A percentile compares a stretch with the other conserved stretches of the same genome.
phyloP scores from a whole-genome alignment of 2,113 vertebrate genomes.

The Tetrao urogallus region DNA sequence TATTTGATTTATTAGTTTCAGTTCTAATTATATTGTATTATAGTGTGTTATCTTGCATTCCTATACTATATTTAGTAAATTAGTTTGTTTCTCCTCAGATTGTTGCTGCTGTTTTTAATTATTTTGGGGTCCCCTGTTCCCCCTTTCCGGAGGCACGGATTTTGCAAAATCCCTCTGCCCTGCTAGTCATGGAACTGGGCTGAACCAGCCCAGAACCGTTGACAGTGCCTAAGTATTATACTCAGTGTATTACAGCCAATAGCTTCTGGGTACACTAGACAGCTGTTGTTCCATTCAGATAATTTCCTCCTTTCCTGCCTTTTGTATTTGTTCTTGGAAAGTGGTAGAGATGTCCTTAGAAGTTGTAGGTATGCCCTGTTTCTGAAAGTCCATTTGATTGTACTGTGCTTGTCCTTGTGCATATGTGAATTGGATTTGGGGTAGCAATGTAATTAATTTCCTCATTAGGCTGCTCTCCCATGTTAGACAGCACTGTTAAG shows the following conservation, averaged over 20 bases:
- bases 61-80: no score
- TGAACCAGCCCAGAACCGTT: no score
- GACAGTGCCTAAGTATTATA: not conserved
- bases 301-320: not conserved
- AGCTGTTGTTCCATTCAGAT: not conserved
- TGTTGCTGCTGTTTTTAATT: no score
- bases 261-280: not conserved
- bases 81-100: no score
- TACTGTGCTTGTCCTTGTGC: not conserved
- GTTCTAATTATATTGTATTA: no score
- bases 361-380: not conserved
- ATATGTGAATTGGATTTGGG: not conserved
- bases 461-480: not conserved
- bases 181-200: no score
- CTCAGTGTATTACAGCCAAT: not conserved
- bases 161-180: no score
- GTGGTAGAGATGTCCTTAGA: not conserved
- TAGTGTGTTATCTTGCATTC: no score
- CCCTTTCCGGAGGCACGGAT: no score
- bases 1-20: no score
- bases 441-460: not conserved
- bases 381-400: not conserved
- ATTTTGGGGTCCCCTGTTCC: no score
- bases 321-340: not conserved
- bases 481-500: not conserved